Conservation (phyloP, 2,888 invertebrate species). For the Troides aeacus region DNA sequence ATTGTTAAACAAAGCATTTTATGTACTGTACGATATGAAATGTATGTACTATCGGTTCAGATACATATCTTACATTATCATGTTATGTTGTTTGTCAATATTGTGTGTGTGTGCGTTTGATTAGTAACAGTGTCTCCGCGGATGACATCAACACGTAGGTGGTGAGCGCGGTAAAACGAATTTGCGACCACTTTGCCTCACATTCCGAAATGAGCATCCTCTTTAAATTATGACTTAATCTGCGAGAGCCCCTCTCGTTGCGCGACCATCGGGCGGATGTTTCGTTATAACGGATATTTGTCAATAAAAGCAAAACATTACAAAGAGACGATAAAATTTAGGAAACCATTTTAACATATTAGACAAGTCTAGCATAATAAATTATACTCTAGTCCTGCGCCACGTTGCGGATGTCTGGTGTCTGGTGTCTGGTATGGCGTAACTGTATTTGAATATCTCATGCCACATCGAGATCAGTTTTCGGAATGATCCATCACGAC, state of each 20-base stretch:
- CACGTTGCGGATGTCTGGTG: slow-evolving; percentile 3
- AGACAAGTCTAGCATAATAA: slow-evolving; percentile 24
- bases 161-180: slow-evolving; percentile 60
- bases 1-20: too few relatives aligned
- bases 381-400: slow-evolving; percentile 12
- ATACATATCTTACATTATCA: slow-evolving; percentile 18
- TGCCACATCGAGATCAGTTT: slow-evolving; percentile 17
- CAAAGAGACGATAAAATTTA: background rate
- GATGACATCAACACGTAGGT: slow-evolving; percentile 73
- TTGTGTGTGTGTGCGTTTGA: slow-evolving; percentile 32
- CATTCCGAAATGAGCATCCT: slow-evolving; percentile 67
- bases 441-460: slow-evolving; percentile 19
- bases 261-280: slow-evolving; percentile 57
- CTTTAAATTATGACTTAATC: slow-evolving; percentile 77
- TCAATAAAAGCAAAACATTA: slow-evolving; percentile 34
- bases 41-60: background rate
- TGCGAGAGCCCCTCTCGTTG: slow-evolving; percentile 56
- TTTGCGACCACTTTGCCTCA: slow-evolving; percentile 52
- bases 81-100: slow-evolving; percentile 26
- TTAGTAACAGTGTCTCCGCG: slow-evolving; percentile 46
- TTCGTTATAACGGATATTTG: slow-evolving; percentile 61
- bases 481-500: slow-evolving; percentile 28
- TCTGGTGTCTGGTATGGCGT: background rate
- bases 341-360: background rate
- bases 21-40: background rate